Percentiles rank a stretch among this genome's conserved stretches.
phyloP scores from a whole-genome alignment of 1,140 invertebrate genomes.

The Sycophila sp. region DNA sequence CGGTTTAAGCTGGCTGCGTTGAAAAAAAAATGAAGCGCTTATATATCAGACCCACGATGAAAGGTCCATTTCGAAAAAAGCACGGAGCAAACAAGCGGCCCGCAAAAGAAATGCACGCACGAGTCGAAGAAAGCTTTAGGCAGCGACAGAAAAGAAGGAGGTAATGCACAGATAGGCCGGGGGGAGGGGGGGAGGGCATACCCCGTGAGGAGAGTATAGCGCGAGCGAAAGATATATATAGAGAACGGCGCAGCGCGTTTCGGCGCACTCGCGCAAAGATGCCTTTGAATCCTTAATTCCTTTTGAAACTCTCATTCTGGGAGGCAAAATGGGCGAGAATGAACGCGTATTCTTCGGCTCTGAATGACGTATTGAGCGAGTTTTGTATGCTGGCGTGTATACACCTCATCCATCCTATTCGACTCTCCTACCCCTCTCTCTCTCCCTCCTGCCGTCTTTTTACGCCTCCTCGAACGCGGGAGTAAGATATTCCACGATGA shows the following conservation, averaged over 20 bases:
- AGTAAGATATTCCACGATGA: constrained; percentile 6
- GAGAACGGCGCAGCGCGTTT: constrained; percentile 54
- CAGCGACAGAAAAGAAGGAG: background rate
- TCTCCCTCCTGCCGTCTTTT: constrained; percentile 18
- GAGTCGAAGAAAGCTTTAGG: background rate
- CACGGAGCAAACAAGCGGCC: background rate
- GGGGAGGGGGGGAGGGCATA: too few relatives aligned
- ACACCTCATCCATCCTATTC: constrained; percentile 57
- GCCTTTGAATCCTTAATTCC: constrained; percentile 68
- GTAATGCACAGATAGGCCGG: too few relatives aligned
- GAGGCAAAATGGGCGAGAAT: constrained; percentile 63
- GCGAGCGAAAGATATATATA: constrained; percentile 12
- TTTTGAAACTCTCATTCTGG: constrained; percentile 67
- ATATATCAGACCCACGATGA: too few relatives aligned
- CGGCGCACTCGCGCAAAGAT: constrained; percentile 64
- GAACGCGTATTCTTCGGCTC: constrained; percentile 63
- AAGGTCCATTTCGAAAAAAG: background rate
- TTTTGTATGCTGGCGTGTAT: constrained; percentile 63
- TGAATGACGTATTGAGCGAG: constrained; percentile 68
- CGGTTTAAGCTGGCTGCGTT: background rate
- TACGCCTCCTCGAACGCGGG: background rate
- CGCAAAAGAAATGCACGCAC: background rate
- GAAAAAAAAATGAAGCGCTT: background rate
- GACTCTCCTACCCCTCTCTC: constrained; percentile 25
- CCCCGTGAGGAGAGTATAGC: too few relatives aligned